Evolutionary conservation across 2,888 invertebrate genomes (phyloP).

Genomic region (Argynnis bischoffii): DNA sequence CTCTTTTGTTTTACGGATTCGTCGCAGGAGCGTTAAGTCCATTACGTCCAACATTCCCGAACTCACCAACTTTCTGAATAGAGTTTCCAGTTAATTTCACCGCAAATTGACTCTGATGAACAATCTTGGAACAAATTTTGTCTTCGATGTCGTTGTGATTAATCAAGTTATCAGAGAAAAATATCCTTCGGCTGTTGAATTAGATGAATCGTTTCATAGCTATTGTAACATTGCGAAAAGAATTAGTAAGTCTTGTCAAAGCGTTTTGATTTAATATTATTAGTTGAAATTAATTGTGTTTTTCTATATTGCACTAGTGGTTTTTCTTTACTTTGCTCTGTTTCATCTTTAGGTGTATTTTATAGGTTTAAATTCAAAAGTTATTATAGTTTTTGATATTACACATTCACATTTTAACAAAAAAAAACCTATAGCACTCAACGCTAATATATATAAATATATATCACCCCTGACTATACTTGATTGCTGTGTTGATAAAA

Average conservation of each 20-base stretch:
- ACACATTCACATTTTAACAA: not conserved
- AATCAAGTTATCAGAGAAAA: conserved; percentile 25
- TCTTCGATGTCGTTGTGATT: conserved; percentile 28
- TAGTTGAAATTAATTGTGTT: too few species aligned
- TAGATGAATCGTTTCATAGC: conserved; percentile 4
- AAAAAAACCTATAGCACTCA: not conserved
- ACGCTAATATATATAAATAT: too few species aligned
- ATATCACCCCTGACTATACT: too few species aligned
- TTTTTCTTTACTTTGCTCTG: too few species aligned
- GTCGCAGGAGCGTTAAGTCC: conserved; percentile 51
- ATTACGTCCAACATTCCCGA: conserved; percentile 63
- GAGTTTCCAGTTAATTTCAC: conserved; percentile 66
- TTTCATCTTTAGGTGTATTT: too few species aligned
- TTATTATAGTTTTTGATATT: too few species aligned
- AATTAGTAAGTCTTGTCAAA: too few species aligned
- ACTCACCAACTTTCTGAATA: conserved; percentile 66
- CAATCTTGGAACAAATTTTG: conserved; percentile 34
- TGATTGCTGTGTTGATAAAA: too few species aligned
- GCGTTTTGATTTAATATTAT: too few species aligned
- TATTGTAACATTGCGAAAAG: not conserved
- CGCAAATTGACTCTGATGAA: conserved; percentile 56
- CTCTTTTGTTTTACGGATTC: conserved; percentile 57
- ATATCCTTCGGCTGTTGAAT: conserved; percentile 4
- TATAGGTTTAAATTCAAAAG: too few species aligned
- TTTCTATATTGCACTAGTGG: too few species aligned